These are phyloP conservation scores for Ostrea denselamellosa DNA, from an alignment of 1,140 invertebrate species.

Conservation along the genomic window DNA sequence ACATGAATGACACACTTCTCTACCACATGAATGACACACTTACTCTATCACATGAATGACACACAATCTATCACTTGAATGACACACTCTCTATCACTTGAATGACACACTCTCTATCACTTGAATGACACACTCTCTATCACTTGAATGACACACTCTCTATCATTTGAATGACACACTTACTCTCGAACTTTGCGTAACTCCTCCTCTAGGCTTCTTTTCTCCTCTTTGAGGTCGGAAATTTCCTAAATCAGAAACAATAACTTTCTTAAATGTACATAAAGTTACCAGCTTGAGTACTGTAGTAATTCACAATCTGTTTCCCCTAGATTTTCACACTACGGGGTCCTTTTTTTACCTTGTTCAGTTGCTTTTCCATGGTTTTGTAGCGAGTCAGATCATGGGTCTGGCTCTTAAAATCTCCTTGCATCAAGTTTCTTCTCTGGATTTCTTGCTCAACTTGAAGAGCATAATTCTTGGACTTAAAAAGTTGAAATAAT, in stretches of 20 bases:
- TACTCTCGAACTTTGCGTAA: constrained; percentile 87
- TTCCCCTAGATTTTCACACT: neutral
- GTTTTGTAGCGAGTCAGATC: constrained; percentile 87
- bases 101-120: no score
- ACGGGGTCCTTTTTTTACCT: constrained; percentile 72
- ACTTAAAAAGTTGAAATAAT: constrained; percentile 70
- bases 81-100: no score
- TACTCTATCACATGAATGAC: no score
- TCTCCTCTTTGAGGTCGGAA: constrained; percentile 85
- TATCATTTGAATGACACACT: constrained; percentile 60
- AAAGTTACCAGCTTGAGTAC: neutral
- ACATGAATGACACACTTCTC: no score
- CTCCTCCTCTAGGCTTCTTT: constrained; percentile 88
- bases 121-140: no score
- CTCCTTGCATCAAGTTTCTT: constrained; percentile 85
- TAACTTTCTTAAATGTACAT: neutral
- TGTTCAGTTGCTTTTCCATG: constrained; percentile 86
- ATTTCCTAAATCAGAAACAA: constrained; percentile 82
- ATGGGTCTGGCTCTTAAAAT: constrained; percentile 85
- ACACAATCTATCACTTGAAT: no score
- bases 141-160: no score
- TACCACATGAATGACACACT: no score
- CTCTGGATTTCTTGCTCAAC: constrained; percentile 94
- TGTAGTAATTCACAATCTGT: neutral
- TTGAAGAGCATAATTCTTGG: constrained; percentile 88